phyloP scores from a whole-genome alignment of 2,888 invertebrate species.

The Caenorhabditis imperialis region DNA sequence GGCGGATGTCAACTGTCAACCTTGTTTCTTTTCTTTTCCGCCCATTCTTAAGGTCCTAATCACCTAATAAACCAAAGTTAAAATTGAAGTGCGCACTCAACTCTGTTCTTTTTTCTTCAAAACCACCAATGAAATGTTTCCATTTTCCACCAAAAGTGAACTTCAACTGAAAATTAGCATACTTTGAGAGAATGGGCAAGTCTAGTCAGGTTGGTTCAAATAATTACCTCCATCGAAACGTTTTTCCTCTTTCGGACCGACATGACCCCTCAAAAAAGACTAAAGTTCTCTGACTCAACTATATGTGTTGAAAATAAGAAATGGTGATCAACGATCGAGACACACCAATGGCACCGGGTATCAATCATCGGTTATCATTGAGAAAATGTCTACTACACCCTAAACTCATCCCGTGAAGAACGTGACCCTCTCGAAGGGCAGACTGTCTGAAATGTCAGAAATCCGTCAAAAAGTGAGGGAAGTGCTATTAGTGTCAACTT shows the following conservation, averaged over 20 bases:
- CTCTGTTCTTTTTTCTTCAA: conserved; percentile 1
- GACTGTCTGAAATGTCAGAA: conserved; percentile 50
- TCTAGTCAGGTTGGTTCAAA: conserved; percentile 3
- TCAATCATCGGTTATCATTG: conserved; percentile 43
- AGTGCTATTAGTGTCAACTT: conserved; percentile 52
- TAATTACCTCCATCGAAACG: conserved; percentile 34
- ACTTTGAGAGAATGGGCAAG: conserved; percentile 3
- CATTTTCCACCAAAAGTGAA: conserved; percentile 4
- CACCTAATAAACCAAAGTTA: conserved; percentile 26
- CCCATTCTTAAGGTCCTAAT: conserved; percentile 2
- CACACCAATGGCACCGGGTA: conserved; percentile 24
- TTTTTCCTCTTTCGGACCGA: too few relatives aligned
- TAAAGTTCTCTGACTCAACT: too few relatives aligned
- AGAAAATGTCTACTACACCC: too few relatives aligned
- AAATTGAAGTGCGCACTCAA: conserved; percentile 41
- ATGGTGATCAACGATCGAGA: conserved; percentile 26
- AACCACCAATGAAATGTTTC: conserved; percentile 30
- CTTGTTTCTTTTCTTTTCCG: conserved; percentile 17
- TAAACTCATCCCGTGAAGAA: too few relatives aligned
- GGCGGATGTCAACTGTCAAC: conserved; percentile 26
- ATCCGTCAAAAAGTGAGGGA: conserved; percentile 51
- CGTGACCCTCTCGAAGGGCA: neutral
- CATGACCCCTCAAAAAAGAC: too few relatives aligned
- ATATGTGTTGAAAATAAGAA: neutral
- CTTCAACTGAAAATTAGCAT: conserved; percentile 21